These are phyloP conservation scores for Rhinella marina DNA, from an alignment of 2,797 vertebrate species.

Conservation along the genomic window DNA sequence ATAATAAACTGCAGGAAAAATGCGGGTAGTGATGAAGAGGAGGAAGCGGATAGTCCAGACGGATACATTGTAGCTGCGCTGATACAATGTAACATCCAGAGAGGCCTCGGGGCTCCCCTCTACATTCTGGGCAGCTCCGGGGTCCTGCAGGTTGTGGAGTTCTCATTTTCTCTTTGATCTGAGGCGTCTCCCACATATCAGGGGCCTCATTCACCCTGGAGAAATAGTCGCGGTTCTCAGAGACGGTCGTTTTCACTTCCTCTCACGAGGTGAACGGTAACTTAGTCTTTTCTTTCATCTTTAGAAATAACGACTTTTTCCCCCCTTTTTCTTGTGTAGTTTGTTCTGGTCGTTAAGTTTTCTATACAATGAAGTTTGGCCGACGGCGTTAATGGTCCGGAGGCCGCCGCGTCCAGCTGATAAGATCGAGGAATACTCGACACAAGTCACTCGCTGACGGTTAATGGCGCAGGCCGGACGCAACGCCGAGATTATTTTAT, in stretches of 20 bases:
- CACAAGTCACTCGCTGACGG: conserved; percentile 74
- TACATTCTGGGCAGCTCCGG: too few relatives aligned
- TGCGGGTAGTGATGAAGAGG: too few relatives aligned
- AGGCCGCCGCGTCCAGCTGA: conserved; percentile 67
- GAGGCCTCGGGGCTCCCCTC: too few relatives aligned
- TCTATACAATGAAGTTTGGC: conserved; percentile 78
- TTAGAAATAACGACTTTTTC: conserved; percentile 77
- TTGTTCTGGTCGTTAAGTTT: conserved; percentile 81
- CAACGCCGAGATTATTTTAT: conserved; percentile 59
- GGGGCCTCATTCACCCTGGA: neutral
- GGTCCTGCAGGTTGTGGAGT: too few relatives aligned
- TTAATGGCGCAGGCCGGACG: conserved; percentile 75
- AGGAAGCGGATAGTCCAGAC: too few relatives aligned
- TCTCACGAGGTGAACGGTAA: conserved; percentile 69
- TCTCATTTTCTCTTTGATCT: neutral
- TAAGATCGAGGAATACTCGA: conserved; percentile 75
- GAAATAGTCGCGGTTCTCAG: conserved; percentile 63
- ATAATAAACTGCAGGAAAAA: too few relatives aligned
- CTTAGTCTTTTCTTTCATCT: conserved; percentile 82
- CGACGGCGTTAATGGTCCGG: conserved; percentile 79
- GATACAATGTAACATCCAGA: too few relatives aligned
- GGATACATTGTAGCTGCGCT: too few relatives aligned
- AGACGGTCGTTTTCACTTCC: conserved; percentile 65
- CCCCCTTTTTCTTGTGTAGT: conserved; percentile 69
- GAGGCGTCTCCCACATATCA: neutral